Conservation (phyloP, 2,113 vertebrate genomes). For the Lophius piscatorius region DNA sequence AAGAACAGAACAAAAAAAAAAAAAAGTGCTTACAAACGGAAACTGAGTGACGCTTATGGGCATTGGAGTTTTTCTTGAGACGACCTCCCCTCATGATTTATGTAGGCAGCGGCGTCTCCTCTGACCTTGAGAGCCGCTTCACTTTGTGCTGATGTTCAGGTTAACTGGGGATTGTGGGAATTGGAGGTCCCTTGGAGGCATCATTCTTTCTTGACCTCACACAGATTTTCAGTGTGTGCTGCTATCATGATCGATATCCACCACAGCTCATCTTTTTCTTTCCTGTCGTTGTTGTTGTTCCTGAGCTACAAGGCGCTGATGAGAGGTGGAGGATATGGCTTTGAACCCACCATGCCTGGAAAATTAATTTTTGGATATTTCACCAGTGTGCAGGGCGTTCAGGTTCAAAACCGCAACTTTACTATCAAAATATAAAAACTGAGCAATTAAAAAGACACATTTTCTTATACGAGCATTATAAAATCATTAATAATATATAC, state of each 20-base stretch:
- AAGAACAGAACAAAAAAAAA: neutral
- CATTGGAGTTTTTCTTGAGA: conserved; percentile 70
- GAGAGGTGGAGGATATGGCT: conserved; percentile 70
- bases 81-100: conserved; percentile 80
- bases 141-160: conserved; percentile 80
- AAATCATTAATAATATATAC: too few relatives aligned
- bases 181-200: conserved; percentile 62
- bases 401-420: conserved; percentile 28
- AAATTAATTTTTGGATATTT: conserved; percentile 58
- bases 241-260: conserved; percentile 77
- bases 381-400: conserved; percentile 32
- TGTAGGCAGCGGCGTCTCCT: conserved; percentile 74
- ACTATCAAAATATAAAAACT: conserved; percentile 12
- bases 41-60: conserved; percentile 67
- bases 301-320: conserved; percentile 51
- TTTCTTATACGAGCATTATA: too few relatives aligned
- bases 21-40: conserved; percentile 63
- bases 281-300: conserved; percentile 66
- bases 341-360: conserved; percentile 62
- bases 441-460: too few relatives aligned
- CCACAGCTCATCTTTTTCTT: too few relatives aligned
- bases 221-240: conserved; percentile 58
- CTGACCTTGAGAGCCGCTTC: conserved; percentile 79
- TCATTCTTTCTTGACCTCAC: conserved; percentile 64
- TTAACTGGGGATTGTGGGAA: conserved; percentile 77